These are phyloP conservation scores for Vultur gryphus DNA, from an alignment of 2,797 vertebrate genomes.

Conservation along the genomic window DNA sequence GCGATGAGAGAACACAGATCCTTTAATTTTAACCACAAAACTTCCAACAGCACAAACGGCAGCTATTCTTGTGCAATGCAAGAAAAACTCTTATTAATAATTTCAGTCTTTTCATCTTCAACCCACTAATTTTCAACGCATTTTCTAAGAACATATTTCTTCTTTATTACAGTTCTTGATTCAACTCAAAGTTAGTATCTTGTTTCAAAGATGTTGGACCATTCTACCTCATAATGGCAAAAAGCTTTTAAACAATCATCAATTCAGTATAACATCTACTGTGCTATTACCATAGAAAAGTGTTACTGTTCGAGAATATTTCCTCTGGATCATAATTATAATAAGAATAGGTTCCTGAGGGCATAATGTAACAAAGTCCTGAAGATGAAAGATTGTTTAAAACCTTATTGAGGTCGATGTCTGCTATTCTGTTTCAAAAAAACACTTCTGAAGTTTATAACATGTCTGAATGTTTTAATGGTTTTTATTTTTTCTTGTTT, in stretches of 20 bases:
- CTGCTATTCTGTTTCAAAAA: background rate
- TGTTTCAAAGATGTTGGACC: constrained; percentile 2
- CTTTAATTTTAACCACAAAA: constrained; percentile 23
- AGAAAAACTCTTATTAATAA: constrained; percentile 27
- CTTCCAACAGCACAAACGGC: background rate
- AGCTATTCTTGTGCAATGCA: background rate
- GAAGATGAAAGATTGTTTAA: constrained; percentile 30
- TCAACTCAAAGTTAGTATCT: background rate
- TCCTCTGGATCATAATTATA: constrained; percentile 36
- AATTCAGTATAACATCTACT: constrained; percentile 6
- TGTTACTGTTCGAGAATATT: constrained; percentile 19
- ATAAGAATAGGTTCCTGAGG: constrained; percentile 24
- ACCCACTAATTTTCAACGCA: background rate
- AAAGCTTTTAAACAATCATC: constrained; percentile 47
- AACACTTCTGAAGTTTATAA: background rate
- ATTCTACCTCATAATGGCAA: background rate
- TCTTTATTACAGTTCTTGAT: background rate
- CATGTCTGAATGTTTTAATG: background rate
- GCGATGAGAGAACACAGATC: background rate
- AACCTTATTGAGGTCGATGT: constrained; percentile 1
- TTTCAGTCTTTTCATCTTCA: constrained; percentile 25
- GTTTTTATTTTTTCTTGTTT: background rate
- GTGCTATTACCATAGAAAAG: constrained; percentile 27
- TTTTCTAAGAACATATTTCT: constrained; percentile 16
- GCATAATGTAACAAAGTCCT: background rate